Evolutionary conservation across 2,113 vertebrate species (phyloP).

Genomic region (Ammodramus savannarum): DNA sequence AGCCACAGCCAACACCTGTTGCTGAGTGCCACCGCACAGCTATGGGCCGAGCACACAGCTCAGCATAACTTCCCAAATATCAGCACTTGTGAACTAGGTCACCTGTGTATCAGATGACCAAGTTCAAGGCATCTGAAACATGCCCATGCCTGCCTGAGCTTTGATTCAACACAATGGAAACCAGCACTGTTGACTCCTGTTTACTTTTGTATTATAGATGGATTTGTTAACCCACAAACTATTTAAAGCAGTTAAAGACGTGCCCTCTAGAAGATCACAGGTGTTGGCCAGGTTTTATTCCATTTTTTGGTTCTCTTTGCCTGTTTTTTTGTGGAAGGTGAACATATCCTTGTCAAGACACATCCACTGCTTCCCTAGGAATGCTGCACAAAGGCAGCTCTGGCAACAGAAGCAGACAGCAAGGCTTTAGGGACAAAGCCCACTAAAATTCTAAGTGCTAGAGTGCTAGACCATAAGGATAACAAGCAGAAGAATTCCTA

Average conservation of each 20-base stretch:
- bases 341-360: not conserved
- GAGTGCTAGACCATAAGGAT: not conserved
- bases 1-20: not conserved
- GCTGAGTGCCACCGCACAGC: rapidly evolving
- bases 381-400: not conserved
- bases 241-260: not conserved
- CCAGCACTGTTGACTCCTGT: not conserved
- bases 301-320: not conserved
- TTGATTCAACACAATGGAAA: not conserved
- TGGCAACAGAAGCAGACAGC: not conserved
- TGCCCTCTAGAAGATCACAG: not conserved
- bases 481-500: not conserved
- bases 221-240: not conserved
- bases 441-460: not conserved
- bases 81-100: not conserved
- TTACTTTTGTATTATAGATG: not conserved
- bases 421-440: not conserved
- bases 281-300: not conserved
- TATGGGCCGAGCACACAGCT: rapidly evolving
- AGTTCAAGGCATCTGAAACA: not conserved
- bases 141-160: not conserved
- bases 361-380: not conserved
- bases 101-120: not conserved
- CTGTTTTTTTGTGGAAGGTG: not conserved
- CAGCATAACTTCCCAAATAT: not conserved